A percentile compares a stretch with the other conserved stretches of the same genome.
phyloP scores from a whole-genome alignment of 1,140 invertebrate genomes.

The Maconellicoccus hirsutus region DNA sequence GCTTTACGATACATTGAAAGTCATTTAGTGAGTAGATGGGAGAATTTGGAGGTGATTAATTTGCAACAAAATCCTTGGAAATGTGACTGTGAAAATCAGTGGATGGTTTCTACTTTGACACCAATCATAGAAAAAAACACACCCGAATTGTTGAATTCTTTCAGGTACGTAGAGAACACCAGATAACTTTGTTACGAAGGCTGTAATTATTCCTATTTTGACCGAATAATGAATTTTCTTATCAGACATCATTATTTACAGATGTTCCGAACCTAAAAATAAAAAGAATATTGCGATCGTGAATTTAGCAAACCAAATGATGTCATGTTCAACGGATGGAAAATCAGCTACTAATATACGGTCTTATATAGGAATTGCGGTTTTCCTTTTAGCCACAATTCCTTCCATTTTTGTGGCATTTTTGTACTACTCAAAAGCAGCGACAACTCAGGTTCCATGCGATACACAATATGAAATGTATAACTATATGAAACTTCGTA shows the following conservation, averaged over 20 bases:
- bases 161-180: conserved; percentile 29
- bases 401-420: background rate
- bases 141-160: conserved; percentile 24
- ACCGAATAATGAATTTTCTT: too few relatives aligned
- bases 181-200: background rate
- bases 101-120: conserved; percentile 50
- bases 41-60: conserved; percentile 47
- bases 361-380: background rate
- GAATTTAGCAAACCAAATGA: too few relatives aligned
- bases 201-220: too few relatives aligned
- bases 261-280: too few relatives aligned
- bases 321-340: too few relatives aligned
- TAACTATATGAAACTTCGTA: too few relatives aligned
- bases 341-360: too few relatives aligned
- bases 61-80: conserved; percentile 56
- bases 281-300: too few relatives aligned
- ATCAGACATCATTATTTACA: too few relatives aligned
- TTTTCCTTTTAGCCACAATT: background rate
- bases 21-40: conserved; percentile 50
- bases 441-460: too few relatives aligned
- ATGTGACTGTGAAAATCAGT: conserved; percentile 61
- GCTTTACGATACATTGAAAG: conserved; percentile 47
- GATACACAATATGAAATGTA: too few relatives aligned
- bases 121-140: conserved; percentile 35
- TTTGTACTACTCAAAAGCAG: background rate